Base-by-base conservation (phyloP, 30 jellyfish, hydroid and myxozoan species). In the Aurelia sp. region DNA sequence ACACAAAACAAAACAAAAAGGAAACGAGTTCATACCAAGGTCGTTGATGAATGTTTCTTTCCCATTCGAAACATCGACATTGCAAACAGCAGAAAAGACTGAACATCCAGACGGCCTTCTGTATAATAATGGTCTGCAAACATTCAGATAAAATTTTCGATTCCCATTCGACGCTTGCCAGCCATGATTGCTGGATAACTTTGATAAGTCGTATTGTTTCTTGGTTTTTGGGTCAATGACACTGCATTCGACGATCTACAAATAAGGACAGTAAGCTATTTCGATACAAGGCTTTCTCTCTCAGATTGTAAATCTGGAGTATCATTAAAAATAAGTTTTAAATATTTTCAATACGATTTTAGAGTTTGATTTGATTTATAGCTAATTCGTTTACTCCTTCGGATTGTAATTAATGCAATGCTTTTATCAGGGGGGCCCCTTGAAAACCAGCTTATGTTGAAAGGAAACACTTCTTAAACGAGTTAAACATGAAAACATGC, bases 231-330 rank as follows among this genome's bases (percentile, higher is more conserved):
- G 70, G 52, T 82, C 89, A 22, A 20, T 22, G 9, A 63, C 91
- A 9, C 82, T 73, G 88, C 97, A 89, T 74, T 89, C 89, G n/a
- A 89, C 97, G 11, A 89, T 68, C 97, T 89, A 60, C 3, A 67
- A 22, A 48, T n/a, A 68, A 47, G 4, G 17, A 18, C 33, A 27
- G 33, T 0, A 27, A 27, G 33, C 33, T 27, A 27, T 27, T 27
- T 27, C 33, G 33, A 27, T 1, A 27, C 33, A 27, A 27, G 33
- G 33, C 1, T 27, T 27, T 27, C 33, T 27, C 33, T 27, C 33
- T 27, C 2, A 0, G 2, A 27, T 27, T 27, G 33, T 27, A 27
- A 27, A 27, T 27, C 2, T 27, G 2, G 33, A 27, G 33, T 27
- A 27, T 2, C 33, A 1, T 27, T 27, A 2, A 0, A 27, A 1